A percentile compares a stretch with the other conserved stretches of the same genome.
phyloP scores from a whole-genome alignment of 2,888 invertebrate species.

The Sicus ferrugineus region DNA sequence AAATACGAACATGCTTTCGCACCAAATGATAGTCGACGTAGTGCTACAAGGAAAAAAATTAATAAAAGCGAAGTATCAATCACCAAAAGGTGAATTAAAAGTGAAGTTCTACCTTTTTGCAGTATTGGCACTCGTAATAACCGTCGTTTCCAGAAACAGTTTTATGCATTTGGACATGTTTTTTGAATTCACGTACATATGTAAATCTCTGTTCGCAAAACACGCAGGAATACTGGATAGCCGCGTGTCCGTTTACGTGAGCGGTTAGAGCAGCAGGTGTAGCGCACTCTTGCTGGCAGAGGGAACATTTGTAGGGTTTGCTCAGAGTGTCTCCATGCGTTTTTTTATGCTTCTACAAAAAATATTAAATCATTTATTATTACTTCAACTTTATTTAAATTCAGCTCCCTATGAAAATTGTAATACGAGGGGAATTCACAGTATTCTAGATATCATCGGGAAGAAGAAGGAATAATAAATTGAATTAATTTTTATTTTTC shows the following conservation, averaged over 20 bases:
- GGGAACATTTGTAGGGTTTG: constrained; percentile 74
- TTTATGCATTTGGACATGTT: constrained; percentile 73
- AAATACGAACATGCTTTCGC: constrained; percentile 77
- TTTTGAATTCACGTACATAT: constrained; percentile 71
- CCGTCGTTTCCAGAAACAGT: constrained; percentile 66
- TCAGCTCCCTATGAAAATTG: too few relatives aligned
- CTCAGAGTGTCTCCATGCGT: constrained; percentile 74
- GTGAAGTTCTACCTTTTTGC: constrained; percentile 71
- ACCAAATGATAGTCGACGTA: constrained; percentile 76
- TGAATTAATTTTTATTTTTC: too few relatives aligned
- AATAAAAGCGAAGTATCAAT: too few relatives aligned
- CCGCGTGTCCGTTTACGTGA: constrained; percentile 74
- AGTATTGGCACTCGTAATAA: constrained; percentile 74
- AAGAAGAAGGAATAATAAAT: too few relatives aligned
- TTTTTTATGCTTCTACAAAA: constrained; percentile 61
- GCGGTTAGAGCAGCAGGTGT: constrained; percentile 77
- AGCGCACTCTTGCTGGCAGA: constrained; percentile 73
- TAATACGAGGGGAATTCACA: too few relatives aligned
- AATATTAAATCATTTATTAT: constrained; percentile 14
- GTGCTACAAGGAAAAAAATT: constrained; percentile 54
- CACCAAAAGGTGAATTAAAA: too few relatives aligned
- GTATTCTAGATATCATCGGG: too few relatives aligned
- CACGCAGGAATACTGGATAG: constrained; percentile 67
- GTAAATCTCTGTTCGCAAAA: constrained; percentile 76
- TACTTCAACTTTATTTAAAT: too few relatives aligned